These are phyloP conservation scores for Anagyrus pseudococci DNA, from an alignment of 2,888 invertebrate species.

Conservation along the genomic window DNA sequence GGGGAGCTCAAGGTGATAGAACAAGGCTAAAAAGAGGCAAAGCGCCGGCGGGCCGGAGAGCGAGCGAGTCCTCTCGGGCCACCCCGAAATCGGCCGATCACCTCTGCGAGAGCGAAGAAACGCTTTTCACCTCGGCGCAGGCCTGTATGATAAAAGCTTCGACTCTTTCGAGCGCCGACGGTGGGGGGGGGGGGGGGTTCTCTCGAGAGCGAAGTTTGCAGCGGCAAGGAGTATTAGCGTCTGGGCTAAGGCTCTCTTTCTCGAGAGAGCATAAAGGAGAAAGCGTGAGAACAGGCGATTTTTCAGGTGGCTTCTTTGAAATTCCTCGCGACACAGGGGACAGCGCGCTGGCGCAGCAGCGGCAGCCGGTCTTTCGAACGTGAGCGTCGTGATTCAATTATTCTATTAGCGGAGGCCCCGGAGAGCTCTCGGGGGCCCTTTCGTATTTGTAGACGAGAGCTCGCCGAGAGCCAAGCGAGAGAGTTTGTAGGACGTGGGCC, in stretches of 20 bases:
- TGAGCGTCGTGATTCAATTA: slow-evolving; percentile 40
- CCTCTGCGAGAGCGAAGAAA: background rate
- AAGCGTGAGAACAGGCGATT: slow-evolving; percentile 40
- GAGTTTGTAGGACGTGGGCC: background rate
- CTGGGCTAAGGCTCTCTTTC: too few relatives aligned
- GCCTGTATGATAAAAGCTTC: too few relatives aligned
- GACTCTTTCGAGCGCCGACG: too few relatives aligned
- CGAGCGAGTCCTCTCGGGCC: too few relatives aligned
- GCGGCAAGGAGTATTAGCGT: too few relatives aligned
- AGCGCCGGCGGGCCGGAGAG: too few relatives aligned
- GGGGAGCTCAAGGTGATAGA: too few relatives aligned
- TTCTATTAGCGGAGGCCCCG: slow-evolving; percentile 20
- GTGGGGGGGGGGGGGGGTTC: too few relatives aligned
- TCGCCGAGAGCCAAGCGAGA: background rate
- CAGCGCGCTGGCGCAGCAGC: background rate
- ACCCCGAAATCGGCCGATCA: slow-evolving; percentile 26
- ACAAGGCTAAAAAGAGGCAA: too few relatives aligned
- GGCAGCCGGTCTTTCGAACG: slow-evolving; percentile 10
- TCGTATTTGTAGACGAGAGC: background rate
- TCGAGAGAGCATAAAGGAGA: slow-evolving; percentile 34
- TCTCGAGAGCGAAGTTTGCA: too few relatives aligned
- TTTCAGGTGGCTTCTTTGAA: slow-evolving; percentile 39
- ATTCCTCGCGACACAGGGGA: slow-evolving; percentile 27
- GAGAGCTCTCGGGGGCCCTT: background rate
- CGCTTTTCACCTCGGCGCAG: background rate